Evolutionary conservation across 1,140 invertebrate species (phyloP).

Genomic region (Neoseiulus cucumeris): DNA sequence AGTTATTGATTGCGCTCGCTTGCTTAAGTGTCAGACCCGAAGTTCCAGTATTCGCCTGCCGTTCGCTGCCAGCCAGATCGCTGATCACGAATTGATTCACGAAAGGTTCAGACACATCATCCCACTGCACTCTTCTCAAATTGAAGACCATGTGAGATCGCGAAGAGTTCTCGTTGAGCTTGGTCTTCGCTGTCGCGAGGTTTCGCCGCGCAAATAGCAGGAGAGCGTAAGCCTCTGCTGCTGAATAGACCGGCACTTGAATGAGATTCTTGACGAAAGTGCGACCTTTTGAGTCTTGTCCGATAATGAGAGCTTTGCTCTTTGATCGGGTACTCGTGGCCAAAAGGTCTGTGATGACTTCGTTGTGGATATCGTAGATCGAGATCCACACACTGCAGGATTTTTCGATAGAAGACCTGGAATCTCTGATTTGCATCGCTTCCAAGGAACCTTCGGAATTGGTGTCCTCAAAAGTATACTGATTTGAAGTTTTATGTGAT

Average conservation of each 20-base stretch:
- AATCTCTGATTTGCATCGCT: neutral
- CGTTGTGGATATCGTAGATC: neutral
- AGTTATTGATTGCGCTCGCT: constrained; percentile 73
- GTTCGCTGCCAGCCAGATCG: neutral
- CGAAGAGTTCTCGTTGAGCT: constrained; percentile 28
- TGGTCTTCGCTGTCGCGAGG: constrained; percentile 27
- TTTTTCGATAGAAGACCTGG: no score
- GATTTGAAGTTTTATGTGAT: neutral
- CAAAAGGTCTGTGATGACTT: neutral
- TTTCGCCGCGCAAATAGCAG: constrained; percentile 28
- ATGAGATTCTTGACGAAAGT: constrained; percentile 24
- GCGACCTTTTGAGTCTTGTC: constrained; percentile 11
- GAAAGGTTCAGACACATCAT: neutral
- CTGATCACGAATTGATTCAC: constrained; percentile 12
- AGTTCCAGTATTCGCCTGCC: constrained; percentile 61
- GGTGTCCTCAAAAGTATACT: neutral
- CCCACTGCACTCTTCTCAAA: constrained; percentile 24
- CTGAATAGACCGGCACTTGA: constrained; percentile 26
- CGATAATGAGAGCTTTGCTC: constrained; percentile 10
- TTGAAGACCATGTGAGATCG: constrained; percentile 30
- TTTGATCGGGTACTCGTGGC: constrained; percentile 20
- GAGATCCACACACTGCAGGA: neutral
- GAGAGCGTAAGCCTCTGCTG: constrained; percentile 29
- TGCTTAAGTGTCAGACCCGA: constrained; percentile 61
- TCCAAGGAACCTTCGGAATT: no score